Evolutionary conservation across 2,113 vertebrate species (phyloP).

Genomic region (Entomyzon cyanotis): DNA sequence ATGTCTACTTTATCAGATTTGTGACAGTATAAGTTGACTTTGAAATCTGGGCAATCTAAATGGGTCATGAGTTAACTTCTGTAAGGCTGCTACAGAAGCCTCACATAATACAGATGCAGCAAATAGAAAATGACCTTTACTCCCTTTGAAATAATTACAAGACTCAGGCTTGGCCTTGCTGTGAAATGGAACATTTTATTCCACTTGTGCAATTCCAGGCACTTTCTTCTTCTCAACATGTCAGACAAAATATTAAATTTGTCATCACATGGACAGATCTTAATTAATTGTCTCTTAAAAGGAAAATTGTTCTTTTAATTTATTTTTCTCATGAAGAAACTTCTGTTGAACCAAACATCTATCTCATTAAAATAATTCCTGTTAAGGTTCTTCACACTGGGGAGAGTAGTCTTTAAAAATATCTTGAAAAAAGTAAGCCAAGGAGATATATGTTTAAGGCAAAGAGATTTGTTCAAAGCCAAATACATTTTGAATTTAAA

Average conservation of each 20-base stretch:
- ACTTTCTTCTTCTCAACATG: conserved; percentile 54
- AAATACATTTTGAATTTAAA: neutral
- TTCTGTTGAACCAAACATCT: conserved; percentile 54
- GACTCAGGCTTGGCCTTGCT: conserved; percentile 40
- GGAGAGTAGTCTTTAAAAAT: neutral
- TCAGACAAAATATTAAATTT: conserved; percentile 63
- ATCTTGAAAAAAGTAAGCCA: neutral
- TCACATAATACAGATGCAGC: conserved; percentile 23
- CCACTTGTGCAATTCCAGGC: conserved; percentile 36
- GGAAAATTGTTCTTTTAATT: conserved; percentile 39
- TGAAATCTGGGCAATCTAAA: conserved; percentile 51
- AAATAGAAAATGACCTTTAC: conserved; percentile 71
- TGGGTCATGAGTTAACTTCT: neutral
- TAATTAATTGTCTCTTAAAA: conserved; percentile 72
- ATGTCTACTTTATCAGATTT: conserved; percentile 8
- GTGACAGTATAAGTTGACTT: neutral
- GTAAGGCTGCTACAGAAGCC: neutral
- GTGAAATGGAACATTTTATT: conserved; percentile 72
- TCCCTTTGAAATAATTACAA: conserved; percentile 72
- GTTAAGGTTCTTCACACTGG: conserved; percentile 3
- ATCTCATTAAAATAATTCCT: conserved; percentile 53
- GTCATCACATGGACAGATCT: conserved; percentile 34
- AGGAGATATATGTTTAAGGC: neutral
- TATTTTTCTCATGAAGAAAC: conserved; percentile 50
- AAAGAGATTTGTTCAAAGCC: neutral